These are phyloP conservation scores for Cataglyphis cursor DNA, from an alignment of 2,888 invertebrate species.

Conservation along the genomic window DNA sequence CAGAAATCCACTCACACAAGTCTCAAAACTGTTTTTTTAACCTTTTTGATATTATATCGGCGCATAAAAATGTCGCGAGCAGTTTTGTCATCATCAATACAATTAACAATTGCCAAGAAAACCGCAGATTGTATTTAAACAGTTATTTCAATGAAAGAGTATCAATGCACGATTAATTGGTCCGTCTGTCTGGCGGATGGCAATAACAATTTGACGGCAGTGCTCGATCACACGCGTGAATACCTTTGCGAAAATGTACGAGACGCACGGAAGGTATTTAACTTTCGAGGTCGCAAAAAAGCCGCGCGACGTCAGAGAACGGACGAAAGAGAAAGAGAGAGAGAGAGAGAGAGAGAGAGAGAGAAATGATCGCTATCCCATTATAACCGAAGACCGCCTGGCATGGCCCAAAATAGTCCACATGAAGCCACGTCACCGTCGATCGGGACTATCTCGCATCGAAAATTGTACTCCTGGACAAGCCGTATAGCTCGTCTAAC, in stretches of 20 bases:
- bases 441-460: conserved; percentile 31
- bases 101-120: conserved; percentile 15
- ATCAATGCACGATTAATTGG: conserved; percentile 49
- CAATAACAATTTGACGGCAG: conserved; percentile 26
- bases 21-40: background rate
- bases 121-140: conserved; percentile 13
- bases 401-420: conserved; percentile 56
- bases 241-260: conserved; percentile 32
- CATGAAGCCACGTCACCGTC: conserved; percentile 44
- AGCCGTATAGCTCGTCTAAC: conserved; percentile 5
- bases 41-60: conserved; percentile 13
- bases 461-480: conserved; percentile 9
- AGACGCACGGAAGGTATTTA: conserved; percentile 32
- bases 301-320: conserved; percentile 25
- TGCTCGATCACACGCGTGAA: conserved; percentile 5
- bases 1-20: conserved; percentile 24
- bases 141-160: conserved; percentile 35
- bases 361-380: conserved; percentile 45
- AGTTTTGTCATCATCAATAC: background rate
- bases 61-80: background rate
- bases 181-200: conserved; percentile 24
- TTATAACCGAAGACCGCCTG: conserved; percentile 50
- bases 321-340: conserved; percentile 3
- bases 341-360: conserved; percentile 31
- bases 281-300: conserved; percentile 35